Evolutionary conservation across 2,797 vertebrate species (phyloP).

Genomic region (Holocentrus rufus): DNA sequence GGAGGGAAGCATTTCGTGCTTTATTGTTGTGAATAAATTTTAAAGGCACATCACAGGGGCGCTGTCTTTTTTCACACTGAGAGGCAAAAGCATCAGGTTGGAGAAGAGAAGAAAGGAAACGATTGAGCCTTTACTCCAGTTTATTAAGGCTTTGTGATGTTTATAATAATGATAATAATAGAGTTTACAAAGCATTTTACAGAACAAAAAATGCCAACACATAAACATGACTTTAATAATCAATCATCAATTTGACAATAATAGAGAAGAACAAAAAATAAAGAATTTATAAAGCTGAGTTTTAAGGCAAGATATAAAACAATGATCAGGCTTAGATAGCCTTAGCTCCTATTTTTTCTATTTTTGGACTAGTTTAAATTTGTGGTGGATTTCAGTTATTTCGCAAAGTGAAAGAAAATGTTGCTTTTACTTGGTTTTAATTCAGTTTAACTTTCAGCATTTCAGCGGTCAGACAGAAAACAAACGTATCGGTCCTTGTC

Average conservation of each 20-base stretch:
- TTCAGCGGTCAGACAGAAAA: too few species aligned
- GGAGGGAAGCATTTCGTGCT: conserved; percentile 32
- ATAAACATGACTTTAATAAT: neutral
- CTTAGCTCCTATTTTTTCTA: too few species aligned
- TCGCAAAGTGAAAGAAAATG: too few species aligned
- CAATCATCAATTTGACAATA: neutral
- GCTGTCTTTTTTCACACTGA: conserved; percentile 15
- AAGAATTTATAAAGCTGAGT: neutral
- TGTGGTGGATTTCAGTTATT: too few species aligned
- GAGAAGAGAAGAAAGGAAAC: conserved; percentile 22
- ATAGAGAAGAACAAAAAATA: too few species aligned
- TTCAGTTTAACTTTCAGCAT: too few species aligned
- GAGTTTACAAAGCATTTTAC: neutral
- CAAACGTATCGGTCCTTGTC: too few species aligned
- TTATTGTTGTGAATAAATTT: conserved; percentile 32
- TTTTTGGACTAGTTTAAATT: too few species aligned
- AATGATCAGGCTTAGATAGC: too few species aligned
- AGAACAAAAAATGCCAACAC: neutral
- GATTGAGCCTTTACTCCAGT: conserved; percentile 10
- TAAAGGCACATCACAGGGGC: conserved; percentile 32
- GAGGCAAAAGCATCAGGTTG: neutral
- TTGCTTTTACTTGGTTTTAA: too few species aligned
- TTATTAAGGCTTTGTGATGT: neutral
- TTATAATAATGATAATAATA: conserved; percentile 8
- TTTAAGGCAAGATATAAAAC: neutral